Evolutionary conservation across 2,797 vertebrate species (phyloP), one percentile per base, ranked within the genome.

Genomic region (Eulemur rubriventer): DNA sequence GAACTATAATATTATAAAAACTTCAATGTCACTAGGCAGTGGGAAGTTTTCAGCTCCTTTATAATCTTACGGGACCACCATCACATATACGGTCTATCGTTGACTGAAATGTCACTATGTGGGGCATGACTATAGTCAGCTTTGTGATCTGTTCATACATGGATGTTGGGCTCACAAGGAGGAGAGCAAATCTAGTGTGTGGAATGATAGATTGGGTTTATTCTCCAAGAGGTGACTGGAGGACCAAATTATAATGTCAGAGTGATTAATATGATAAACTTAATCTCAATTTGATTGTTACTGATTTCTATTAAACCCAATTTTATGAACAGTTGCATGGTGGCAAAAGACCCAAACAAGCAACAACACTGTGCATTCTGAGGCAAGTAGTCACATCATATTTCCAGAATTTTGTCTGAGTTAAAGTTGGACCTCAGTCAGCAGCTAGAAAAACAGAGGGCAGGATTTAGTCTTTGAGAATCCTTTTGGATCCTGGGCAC

Each of bases 181-280:
- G 7, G 43, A 43, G 6, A 35, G 38, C 1, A 84, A 59, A 28
- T 4, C 35, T 12, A 6, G 0, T 2, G 2, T 87, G 2, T n/a
- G 12, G 17, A 67, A 73, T 38, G 24, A 69, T 38, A 13, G 7
- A 13, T 41, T 48, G 24, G 1, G 17, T 69, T 75, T 82, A 41
- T 65, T 87, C 13, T 48, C 55, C 14, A 85, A 55, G 7, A 0
- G 4, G 61, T 81, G 35, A 91, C 1, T 22, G 35, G 13, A 92
- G 17, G 35, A 67, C 33, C 6, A 63, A 78, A 94, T 70, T 30
- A 52, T 78, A 65, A 13, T 43, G 4, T 30, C 10, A 75, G 82
- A 73, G 3, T 48, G 8, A 13, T 48, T 46, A 92, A 35, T 43
- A 16, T 41, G 26, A 55, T 61, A 52, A 38, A 80, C 43, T 28